These are phyloP conservation scores for Tylochromis polylepis DNA, from an alignment of 2,113 vertebrate species.

Conservation along the genomic window DNA sequence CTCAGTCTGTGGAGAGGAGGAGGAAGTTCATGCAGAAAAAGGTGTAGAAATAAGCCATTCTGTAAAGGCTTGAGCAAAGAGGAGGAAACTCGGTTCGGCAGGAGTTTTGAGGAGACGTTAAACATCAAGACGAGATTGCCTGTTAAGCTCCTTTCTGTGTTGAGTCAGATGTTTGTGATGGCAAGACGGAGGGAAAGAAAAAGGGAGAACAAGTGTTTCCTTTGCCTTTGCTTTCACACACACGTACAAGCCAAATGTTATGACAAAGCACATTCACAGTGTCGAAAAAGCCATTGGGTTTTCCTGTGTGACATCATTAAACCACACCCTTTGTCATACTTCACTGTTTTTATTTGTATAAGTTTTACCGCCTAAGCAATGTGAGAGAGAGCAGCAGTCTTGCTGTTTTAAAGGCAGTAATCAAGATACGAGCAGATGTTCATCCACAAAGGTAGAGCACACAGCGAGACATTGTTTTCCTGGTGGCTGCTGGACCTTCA, in stretches of 20 bases:
- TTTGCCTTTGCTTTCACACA: not conserved
- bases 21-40: constrained; percentile 29
- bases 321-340: constrained; percentile 5
- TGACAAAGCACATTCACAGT: constrained; percentile 31
- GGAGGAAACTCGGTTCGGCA: not conserved
- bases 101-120: not conserved
- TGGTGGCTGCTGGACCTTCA: constrained; percentile 12
- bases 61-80: not conserved
- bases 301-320: constrained; percentile 57
- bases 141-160: not conserved
- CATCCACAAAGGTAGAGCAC: constrained; percentile 5
- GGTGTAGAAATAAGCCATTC: constrained; percentile 1
- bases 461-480: constrained; percentile 6
- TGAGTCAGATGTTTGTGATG: not conserved
- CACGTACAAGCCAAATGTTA: not conserved
- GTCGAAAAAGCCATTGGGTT: constrained; percentile 8
- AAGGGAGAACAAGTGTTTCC: not conserved
- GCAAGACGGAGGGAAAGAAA: not conserved
- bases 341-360: not conserved
- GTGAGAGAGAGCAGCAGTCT: not conserved
- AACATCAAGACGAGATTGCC: not conserved
- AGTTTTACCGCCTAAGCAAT: not conserved
- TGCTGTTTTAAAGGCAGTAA: not conserved
- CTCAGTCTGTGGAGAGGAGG: constrained; percentile 18
- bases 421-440: not conserved